Base-by-base conservation (phyloP, 2,797 vertebrate genomes). In the Lophura swinhoii region DNA sequence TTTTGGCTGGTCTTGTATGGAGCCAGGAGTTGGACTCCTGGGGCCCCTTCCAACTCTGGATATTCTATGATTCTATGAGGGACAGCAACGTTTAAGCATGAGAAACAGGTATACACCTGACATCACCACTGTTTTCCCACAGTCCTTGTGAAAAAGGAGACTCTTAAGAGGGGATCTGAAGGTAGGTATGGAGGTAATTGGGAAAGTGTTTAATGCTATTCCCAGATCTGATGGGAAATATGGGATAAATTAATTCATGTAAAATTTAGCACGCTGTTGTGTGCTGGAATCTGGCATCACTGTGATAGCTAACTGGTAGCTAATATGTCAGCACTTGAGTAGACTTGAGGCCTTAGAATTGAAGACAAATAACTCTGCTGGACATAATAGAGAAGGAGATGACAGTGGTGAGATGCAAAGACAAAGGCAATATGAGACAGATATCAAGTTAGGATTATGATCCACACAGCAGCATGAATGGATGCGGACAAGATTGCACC, bases 381-480 rank as follows among this genome's bases (percentile, higher is more conserved):
- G 41, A 63, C 74, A 24, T 35, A 58, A 66, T 22, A 84, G 68
- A 90, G 64, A 79, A 90, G 60, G 35, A 76, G 44, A 77, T 44
- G 91, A 69, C 72, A 80, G 29, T 35, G 64, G 72, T 51, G 53
- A 94, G 51, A 88, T 51, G 53, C 67, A 69, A 77, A 94, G 90
- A 91, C 31, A 90, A 87, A 91, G 74, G 49, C 63, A 78, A 63
- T 85, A 66, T 58, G 78, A 78, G 72, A 58, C 83, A 88, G 55
- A 84, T 60, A 74, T 88, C 77, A 73, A 68, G 74, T 33, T 55
- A 59, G 58, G 77, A 91, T 77, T 93, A 96, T 66, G 8, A 88
- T 79, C 77, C 84, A 55, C 0, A 0, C 69, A 74, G 71, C 37
- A 93, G 62, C 26, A 10, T 33, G 68, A 87, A 77, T 60, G 41